Percentiles rank a stretch among this genome's conserved stretches.
phyloP scores from a whole-genome alignment of 2,888 invertebrate genomes.

The Pocota personata region DNA sequence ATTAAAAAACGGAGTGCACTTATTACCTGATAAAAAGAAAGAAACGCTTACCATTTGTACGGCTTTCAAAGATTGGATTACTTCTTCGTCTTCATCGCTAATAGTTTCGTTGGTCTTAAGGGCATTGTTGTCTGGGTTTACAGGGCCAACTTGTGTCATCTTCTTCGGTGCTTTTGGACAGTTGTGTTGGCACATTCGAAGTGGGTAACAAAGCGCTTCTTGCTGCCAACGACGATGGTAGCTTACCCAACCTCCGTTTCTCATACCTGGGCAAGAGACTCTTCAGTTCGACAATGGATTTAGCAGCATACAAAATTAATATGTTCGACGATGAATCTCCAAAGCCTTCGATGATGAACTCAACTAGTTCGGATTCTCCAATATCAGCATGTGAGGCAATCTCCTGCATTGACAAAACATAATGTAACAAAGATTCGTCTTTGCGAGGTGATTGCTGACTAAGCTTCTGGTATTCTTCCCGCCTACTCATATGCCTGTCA shows the following conservation, averaged over 20 bases:
- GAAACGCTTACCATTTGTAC: conserved; percentile 50
- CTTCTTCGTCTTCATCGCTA: neutral
- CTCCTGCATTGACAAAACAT: too few relatives aligned
- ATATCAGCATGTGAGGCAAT: too few relatives aligned
- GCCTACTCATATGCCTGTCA: neutral
- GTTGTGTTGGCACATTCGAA: too few relatives aligned
- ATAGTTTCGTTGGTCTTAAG: neutral
- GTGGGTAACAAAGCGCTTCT: too few relatives aligned
- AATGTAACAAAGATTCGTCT: too few relatives aligned
- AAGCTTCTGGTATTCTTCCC: neutral
- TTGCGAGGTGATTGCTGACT: too few relatives aligned
- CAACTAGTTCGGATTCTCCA: conserved; percentile 19
- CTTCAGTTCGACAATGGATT: neutral
- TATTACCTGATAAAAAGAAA: neutral
- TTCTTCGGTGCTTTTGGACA: conserved; percentile 11
- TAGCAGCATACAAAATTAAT: conserved; percentile 16
- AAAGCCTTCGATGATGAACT: conserved; percentile 18
- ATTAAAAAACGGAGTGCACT: conserved; percentile 18
- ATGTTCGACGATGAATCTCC: neutral
- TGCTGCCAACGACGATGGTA: neutral
- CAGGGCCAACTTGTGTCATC: neutral
- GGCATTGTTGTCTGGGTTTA: neutral
- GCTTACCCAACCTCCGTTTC: neutral
- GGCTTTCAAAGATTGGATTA: neutral
- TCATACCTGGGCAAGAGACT: neutral